phyloP scores from a whole-genome alignment of 2,888 invertebrate genomes.

The Drosophila kokeensis region DNA sequence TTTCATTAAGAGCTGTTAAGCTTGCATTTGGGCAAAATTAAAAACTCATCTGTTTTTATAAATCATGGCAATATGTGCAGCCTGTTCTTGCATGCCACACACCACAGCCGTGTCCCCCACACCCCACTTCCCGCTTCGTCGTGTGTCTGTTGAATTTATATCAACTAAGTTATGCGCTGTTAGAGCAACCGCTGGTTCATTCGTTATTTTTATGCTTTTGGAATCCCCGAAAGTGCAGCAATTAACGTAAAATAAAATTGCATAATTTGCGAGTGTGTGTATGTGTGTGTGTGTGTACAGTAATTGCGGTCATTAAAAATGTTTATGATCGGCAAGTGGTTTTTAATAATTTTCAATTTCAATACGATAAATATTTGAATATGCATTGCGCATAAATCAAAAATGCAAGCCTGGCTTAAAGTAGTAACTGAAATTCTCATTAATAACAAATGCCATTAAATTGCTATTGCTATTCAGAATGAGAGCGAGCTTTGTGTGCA shows the following conservation, averaged over 20 bases:
- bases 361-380: slow-evolving; percentile 37
- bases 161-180: slow-evolving; percentile 72
- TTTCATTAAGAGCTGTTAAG: slow-evolving; percentile 4
- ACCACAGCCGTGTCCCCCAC: slow-evolving; percentile 1
- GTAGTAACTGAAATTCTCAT: slow-evolving; percentile 40
- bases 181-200: slow-evolving; percentile 53
- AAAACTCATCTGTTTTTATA: slow-evolving; percentile 67
- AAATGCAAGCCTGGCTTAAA: slow-evolving; percentile 25
- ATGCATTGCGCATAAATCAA: slow-evolving; percentile 44
- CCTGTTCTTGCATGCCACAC: slow-evolving; percentile 38
- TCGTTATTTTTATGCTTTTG: slow-evolving; percentile 14
- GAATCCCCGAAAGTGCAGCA: slow-evolving; percentile 39
- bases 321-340: slow-evolving; percentile 52
- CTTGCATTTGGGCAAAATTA: slow-evolving; percentile 61
- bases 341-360: slow-evolving; percentile 61
- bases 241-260: slow-evolving; percentile 67
- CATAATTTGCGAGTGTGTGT: slow-evolving; percentile 27
- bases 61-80: slow-evolving; percentile 64
- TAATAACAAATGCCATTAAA: slow-evolving; percentile 32
- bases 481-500: slow-evolving; percentile 17
- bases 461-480: neutral
- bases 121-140: neutral
- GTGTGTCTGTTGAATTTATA: slow-evolving; percentile 51
- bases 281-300: slow-evolving; percentile 15
- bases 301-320: slow-evolving; percentile 64